phyloP scores from a whole-genome alignment of 2,113 vertebrate genomes.

The Parus major region DNA sequence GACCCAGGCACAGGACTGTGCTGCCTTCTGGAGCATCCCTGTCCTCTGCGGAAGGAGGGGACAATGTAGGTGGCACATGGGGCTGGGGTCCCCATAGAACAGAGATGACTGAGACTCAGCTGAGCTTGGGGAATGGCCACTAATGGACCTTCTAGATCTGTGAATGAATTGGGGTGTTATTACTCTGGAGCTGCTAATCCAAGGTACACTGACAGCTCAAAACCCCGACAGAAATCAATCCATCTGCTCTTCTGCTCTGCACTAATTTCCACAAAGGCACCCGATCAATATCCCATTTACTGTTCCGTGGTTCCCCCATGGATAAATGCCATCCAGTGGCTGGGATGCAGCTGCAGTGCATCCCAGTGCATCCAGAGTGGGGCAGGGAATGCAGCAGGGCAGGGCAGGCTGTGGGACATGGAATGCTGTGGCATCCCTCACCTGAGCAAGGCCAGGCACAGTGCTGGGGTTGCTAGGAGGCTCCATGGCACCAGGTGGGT shows the following conservation, averaged over 20 bases:
- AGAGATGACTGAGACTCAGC: neutral
- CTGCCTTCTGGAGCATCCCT: neutral
- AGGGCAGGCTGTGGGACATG: neutral
- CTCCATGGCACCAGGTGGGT: neutral
- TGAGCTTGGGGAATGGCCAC: neutral
- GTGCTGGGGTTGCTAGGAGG: neutral
- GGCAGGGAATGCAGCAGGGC: neutral
- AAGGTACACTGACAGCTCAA: neutral
- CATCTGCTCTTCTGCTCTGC: neutral
- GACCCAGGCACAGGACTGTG: neutral
- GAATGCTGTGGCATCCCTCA: neutral
- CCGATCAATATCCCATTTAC: neutral
- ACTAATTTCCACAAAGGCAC: neutral
- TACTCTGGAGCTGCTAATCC: neutral
- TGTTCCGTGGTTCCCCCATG: neutral
- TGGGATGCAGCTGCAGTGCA: fast-evolving
- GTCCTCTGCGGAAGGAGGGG: neutral
- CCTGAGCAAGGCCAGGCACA: neutral
- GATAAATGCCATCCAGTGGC: neutral
- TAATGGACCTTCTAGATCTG: neutral
- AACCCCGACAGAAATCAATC: neutral
- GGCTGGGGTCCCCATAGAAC: neutral
- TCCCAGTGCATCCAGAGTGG: too few species aligned
- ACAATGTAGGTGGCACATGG: neutral
- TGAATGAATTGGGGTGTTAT: neutral